A percentile compares a stretch with the other conserved stretches of the same genome.
Evolutionary conservation across 1,140 invertebrate species (phyloP).

Genomic region (Heliothis virescens): DNA sequence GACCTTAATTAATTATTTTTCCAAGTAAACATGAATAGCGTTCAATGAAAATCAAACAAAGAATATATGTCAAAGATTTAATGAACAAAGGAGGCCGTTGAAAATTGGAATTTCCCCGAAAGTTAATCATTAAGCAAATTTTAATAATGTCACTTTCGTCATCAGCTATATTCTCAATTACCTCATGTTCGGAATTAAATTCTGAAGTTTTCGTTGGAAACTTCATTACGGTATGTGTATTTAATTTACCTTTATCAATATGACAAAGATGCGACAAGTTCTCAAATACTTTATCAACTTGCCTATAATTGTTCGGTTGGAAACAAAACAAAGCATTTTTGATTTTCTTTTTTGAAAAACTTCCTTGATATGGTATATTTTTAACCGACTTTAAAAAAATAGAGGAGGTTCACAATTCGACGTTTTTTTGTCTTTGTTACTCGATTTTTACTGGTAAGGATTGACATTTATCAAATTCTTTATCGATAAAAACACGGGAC

Average conservation of each 20-base stretch:
- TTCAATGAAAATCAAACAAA: not conserved
- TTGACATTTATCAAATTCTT: not conserved
- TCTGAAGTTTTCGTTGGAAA: too few species aligned
- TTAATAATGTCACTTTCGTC: slow-evolving; percentile 4
- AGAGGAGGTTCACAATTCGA: too few species aligned
- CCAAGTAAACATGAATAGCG: not conserved
- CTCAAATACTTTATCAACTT: not conserved
- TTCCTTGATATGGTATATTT: too few species aligned
- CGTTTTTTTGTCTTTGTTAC: too few species aligned
- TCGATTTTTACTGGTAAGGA: too few species aligned
- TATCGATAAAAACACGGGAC: not conserved
- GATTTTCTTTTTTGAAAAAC: too few species aligned
- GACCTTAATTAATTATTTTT: too few species aligned
- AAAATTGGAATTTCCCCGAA: not conserved
- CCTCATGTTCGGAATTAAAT: not conserved
- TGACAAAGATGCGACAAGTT: not conserved
- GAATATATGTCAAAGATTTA: not conserved
- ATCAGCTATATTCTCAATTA: not conserved
- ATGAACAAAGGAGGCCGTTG: not conserved
- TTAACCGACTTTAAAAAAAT: too few species aligned
- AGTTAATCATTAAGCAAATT: slow-evolving; percentile 1
- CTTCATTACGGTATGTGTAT: too few species aligned
- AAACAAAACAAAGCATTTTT: too few species aligned
- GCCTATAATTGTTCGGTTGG: not conserved
- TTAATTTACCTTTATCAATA: too few species aligned